Percentiles rank a stretch among this genome's conserved stretches.
Evolutionary conservation across 1,140 invertebrate genomes (phyloP).

Genomic region (Eulimnadia texana): DNA sequence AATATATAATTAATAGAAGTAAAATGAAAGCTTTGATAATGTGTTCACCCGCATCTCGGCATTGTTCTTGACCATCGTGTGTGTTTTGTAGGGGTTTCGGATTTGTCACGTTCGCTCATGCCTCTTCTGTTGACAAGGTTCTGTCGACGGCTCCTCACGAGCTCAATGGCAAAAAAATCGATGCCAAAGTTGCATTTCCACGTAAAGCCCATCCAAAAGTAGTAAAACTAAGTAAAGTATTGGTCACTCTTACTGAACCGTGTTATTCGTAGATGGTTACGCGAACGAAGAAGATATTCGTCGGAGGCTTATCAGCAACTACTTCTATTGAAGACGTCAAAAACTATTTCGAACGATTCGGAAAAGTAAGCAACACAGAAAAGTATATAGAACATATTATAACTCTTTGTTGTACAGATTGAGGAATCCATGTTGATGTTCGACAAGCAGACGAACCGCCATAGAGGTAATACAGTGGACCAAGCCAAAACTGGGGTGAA

Average conservation of each 20-base stretch:
- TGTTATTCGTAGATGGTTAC: constrained; percentile 85
- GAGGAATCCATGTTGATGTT: constrained; percentile 99
- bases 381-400: constrained; percentile 8
- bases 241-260: background rate
- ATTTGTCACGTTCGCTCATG: constrained; percentile 88
- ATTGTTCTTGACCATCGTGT: background rate
- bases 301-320: constrained; percentile 94
- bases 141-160: constrained; percentile 83
- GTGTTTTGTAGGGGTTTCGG: constrained; percentile 76
- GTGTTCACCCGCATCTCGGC: background rate
- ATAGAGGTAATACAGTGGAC: constrained; percentile 73
- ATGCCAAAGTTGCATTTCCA: constrained; percentile 98
- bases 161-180: constrained; percentile 95
- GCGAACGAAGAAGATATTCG: constrained; percentile 99
- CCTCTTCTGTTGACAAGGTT: constrained; percentile 85
- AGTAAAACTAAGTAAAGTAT: constrained; percentile 18
- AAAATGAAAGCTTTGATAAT: background rate
- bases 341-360: constrained; percentile 99
- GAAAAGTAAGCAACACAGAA: constrained; percentile 65
- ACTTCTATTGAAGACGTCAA: constrained; percentile 99
- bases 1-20: background rate
- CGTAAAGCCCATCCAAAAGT: constrained; percentile 97
- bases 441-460: constrained; percentile 99
- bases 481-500: background rate
- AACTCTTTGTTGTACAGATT: constrained; percentile 47